Conservation (phyloP, 2,888 invertebrate species). For the Pristionchus exspectatus region DNA sequence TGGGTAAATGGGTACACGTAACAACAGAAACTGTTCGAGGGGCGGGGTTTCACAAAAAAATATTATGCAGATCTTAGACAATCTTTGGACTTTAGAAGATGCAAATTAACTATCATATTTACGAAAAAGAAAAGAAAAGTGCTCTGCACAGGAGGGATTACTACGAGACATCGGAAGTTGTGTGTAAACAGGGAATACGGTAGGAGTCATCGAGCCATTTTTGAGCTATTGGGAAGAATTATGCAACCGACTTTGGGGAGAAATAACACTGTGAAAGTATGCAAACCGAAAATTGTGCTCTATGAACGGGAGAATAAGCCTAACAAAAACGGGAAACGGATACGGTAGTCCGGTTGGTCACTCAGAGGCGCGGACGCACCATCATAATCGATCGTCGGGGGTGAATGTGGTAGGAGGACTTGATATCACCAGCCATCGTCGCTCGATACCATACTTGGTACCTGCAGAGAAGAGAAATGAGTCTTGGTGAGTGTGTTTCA, state of each 20-base stretch:
- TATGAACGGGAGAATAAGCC: not conserved
- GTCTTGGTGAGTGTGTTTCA: not conserved
- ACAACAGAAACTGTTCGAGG: conserved; percentile 29
- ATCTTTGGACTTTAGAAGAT: not conserved
- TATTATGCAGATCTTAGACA: conserved; percentile 39
- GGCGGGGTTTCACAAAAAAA: conserved; percentile 1
- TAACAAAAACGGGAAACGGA: not conserved
- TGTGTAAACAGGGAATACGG: not conserved
- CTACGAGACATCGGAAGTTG: not conserved
- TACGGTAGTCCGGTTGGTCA: conserved; percentile 3
- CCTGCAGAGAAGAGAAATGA: not conserved
- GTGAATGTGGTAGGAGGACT: conserved; percentile 62
- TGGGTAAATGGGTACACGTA: conserved; percentile 33
- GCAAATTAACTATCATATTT: not conserved
- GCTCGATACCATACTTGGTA: conserved; percentile 51
- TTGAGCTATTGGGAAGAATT: conserved; percentile 33
- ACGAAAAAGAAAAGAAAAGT: not conserved
- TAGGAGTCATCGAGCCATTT: conserved; percentile 22
- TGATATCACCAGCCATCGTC: not conserved
- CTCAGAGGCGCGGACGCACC: conserved; percentile 56
- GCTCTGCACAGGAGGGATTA: conserved; percentile 8
- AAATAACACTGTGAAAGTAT: not conserved
- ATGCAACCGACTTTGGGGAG: not conserved
- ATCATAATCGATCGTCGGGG: conserved; percentile 66
- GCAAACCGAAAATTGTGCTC: not conserved